Conservation (phyloP, 2,797 vertebrate species). For the Silurus lanzhouensis region DNA sequence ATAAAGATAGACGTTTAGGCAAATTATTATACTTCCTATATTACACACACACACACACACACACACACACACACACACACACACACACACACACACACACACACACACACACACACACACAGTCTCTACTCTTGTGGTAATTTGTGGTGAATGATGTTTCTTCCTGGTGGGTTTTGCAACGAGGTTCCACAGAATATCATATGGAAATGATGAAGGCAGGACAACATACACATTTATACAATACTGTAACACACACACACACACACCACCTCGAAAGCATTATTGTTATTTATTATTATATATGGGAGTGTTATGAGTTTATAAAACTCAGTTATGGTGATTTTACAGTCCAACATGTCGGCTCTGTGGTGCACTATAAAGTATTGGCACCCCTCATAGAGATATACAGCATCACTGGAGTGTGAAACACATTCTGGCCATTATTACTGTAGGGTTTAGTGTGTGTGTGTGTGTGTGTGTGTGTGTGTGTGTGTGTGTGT, state of each 20-base stretch:
- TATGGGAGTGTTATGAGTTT: background rate
- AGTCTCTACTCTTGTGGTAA: background rate
- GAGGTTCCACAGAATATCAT: background rate
- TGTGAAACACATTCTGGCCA: background rate
- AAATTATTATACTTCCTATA: conserved; percentile 48
- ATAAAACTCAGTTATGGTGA: background rate
- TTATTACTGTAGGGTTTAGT: background rate
- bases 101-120: conserved; percentile 17
- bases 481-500: background rate
- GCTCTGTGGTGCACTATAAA: background rate
- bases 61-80: conserved; percentile 20
- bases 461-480: too few species aligned
- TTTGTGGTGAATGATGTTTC: conserved; percentile 33
- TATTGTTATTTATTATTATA: background rate
- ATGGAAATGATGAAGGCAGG: conserved; percentile 2
- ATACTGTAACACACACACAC: background rate
- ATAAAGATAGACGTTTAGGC: conserved; percentile 39
- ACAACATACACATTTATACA: background rate
- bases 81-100: conserved; percentile 22
- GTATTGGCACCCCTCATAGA: background rate
- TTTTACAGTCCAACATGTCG: background rate
- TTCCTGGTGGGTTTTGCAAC: background rate
- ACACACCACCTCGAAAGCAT: background rate
- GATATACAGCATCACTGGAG: too few species aligned
- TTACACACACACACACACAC: conserved; percentile 21